Evolutionary conservation across 2,113 vertebrate species (phyloP).

Genomic region (Pontoporia blainvillei): DNA sequence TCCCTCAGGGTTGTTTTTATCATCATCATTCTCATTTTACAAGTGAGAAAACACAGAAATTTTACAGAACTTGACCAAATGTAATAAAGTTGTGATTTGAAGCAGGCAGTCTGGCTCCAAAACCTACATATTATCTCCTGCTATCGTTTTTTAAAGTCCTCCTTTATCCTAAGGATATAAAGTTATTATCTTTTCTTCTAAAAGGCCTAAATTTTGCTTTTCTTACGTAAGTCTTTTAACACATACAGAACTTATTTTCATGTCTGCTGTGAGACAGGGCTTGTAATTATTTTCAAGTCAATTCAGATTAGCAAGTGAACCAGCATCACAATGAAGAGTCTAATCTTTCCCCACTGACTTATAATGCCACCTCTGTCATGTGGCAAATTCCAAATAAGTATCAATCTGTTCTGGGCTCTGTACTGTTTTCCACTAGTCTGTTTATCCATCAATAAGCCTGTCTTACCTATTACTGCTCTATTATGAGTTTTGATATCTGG

Average conservation of each 20-base stretch:
- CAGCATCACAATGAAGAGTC: neutral
- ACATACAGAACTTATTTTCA: conserved; percentile 19
- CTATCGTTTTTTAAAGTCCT: neutral
- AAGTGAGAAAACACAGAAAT: conserved; percentile 16
- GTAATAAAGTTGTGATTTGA: neutral
- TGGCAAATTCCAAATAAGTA: neutral
- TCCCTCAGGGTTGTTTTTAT: neutral
- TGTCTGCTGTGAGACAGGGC: neutral
- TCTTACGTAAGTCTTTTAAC: neutral
- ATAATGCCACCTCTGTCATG: neutral
- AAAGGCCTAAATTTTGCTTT: neutral
- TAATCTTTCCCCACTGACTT: neutral
- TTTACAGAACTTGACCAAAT: neutral
- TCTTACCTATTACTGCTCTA: neutral
- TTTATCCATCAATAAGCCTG: neutral
- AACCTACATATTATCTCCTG: neutral
- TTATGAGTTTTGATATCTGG: neutral
- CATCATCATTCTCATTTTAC: neutral
- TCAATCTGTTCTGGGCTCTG: neutral
- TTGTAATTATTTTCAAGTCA: neutral
- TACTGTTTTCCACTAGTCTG: neutral
- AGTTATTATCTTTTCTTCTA: neutral
- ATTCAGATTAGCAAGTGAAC: neutral
- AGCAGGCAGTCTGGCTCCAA: neutral
- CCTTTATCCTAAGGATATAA: neutral